Conservation (phyloP, 2,797 vertebrate genomes). For the Poeciliopsis infans region DNA sequence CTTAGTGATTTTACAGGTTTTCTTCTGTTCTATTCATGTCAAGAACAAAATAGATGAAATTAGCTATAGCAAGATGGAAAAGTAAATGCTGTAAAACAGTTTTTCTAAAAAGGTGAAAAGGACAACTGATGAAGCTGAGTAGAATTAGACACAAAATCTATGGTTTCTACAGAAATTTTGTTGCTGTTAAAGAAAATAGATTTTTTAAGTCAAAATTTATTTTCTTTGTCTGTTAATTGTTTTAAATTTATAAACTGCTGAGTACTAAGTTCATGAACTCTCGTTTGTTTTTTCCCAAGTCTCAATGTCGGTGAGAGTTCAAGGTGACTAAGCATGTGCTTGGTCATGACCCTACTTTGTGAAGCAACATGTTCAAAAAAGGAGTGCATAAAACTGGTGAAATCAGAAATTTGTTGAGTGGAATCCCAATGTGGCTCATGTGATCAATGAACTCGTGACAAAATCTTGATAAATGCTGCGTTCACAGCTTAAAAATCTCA, state of each 20-base stretch:
- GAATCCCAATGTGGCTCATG: background rate
- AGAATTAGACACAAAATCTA: background rate
- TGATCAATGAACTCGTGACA: conserved; percentile 12
- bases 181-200: background rate
- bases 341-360: conserved; percentile 18
- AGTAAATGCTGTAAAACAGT: background rate
- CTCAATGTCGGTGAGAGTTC: background rate
- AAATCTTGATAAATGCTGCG: conserved; percentile 7
- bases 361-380: conserved; percentile 39
- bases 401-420: conserved; percentile 8
- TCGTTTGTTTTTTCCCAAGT: conserved; percentile 7
- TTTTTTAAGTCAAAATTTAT: background rate
- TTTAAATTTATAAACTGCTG: background rate
- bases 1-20: background rate
- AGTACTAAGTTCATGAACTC: background rate
- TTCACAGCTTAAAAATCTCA: conserved; percentile 15
- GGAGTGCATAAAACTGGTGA: conserved; percentile 26
- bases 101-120: background rate
- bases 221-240: background rate
- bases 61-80: background rate
- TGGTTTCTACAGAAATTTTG: background rate
- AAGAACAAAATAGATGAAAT: background rate
- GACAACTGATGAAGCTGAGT: no score
- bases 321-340: conserved; percentile 32
- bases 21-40: background rate